phyloP scores from a whole-genome alignment of 2,113 vertebrate species.

The Empidonax alnorum region DNA sequence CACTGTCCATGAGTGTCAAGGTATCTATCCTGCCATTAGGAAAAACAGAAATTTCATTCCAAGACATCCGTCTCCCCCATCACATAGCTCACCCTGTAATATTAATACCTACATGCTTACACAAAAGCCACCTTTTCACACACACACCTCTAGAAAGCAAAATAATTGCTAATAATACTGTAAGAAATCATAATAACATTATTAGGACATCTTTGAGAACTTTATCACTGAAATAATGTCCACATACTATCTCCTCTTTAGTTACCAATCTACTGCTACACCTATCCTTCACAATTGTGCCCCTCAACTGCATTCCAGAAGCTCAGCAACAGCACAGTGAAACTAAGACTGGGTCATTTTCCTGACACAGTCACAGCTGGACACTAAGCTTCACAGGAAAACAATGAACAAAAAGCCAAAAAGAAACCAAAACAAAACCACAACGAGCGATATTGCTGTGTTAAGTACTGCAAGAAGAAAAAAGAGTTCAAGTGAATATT shows the following conservation, averaged over 20 bases:
- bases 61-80: not conserved
- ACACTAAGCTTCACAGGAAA: not conserved
- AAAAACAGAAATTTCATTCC: not conserved
- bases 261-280: not conserved
- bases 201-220: not conserved
- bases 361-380: not conserved
- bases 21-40: not conserved
- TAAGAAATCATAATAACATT: not conserved
- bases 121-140: not conserved
- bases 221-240: not conserved
- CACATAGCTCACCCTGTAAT: not conserved
- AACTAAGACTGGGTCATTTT: not conserved
- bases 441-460: not conserved
- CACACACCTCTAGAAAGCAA: not conserved
- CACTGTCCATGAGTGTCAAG: not conserved
- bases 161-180: not conserved
- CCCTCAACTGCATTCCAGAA: not conserved
- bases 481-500: not conserved
- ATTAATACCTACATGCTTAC: not conserved
- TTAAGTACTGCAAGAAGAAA: not conserved
- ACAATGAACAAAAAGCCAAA: not conserved
- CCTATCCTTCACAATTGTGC: not conserved
- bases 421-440: not conserved
- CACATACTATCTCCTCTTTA: not conserved
- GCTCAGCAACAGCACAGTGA: not conserved